Percentiles rank a stretch among this genome's conserved stretches.
phyloP scores from a whole-genome alignment of 2,888 invertebrate genomes.

The Pegoplata infirma region DNA sequence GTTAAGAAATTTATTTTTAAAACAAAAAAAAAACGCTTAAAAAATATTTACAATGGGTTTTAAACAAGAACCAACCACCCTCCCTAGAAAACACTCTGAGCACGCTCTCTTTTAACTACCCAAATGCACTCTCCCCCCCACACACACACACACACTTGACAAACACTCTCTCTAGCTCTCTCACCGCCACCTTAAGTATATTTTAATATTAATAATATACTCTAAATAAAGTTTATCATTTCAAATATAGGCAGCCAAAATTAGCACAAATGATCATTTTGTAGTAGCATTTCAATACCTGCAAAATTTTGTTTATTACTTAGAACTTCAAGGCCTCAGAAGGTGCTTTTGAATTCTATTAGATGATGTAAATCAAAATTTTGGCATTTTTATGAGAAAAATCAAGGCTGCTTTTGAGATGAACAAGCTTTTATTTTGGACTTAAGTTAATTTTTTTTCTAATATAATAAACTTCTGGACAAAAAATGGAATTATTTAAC shows the following conservation, averaged over 20 bases:
- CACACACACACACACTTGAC: neutral
- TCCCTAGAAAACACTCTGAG: neutral
- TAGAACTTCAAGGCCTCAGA: neutral
- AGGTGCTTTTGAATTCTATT: neutral
- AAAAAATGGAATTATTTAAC: conserved; percentile 16
- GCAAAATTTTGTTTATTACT: conserved; percentile 10
- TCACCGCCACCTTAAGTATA: neutral
- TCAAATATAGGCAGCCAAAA: neutral
- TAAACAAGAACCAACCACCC: neutral
- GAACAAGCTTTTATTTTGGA: conserved; percentile 30
- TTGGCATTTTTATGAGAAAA: conserved; percentile 6
- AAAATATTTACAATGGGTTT: neutral
- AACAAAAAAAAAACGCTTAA: conserved; percentile 6
- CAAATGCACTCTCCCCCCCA: no score
- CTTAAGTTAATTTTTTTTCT: conserved; percentile 23
- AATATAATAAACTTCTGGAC: conserved; percentile 36
- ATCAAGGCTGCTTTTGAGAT: conserved; percentile 17
- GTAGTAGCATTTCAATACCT: neutral
- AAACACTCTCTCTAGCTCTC: neutral
- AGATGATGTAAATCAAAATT: conserved; percentile 12
- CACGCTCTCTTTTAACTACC: neutral
- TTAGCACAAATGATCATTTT: neutral
- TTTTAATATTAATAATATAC: no score
- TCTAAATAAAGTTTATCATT: neutral
- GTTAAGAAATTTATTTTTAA: neutral